Evolutionary conservation across 2,797 vertebrate genomes (phyloP), one percentile per base, ranked within the genome.

Genomic region (Semotilus atromaculatus): DNA sequence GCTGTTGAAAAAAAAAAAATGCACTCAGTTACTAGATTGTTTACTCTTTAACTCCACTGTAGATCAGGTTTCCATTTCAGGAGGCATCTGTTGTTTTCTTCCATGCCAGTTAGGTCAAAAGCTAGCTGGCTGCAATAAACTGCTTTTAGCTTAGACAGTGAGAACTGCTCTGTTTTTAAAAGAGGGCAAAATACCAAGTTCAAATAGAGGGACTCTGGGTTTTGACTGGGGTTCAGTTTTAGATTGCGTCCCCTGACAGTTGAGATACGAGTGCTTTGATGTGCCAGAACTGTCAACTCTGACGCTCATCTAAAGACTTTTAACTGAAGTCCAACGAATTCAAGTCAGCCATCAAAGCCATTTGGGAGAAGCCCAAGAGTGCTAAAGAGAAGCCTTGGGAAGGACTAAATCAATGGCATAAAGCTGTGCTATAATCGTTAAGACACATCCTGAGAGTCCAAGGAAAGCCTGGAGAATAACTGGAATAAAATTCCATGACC

Each of bases 231-330:
- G 48, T 55, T 48, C 31, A 60, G 43, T 75, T 89, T 86, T 62
- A 80, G 71, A 86, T 70, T 80, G 75, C 38, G 21, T 82, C 86
- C 53, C 83, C 62, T 40, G 80, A 85, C 45, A 67, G 75, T 72
- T 79, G 67, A 34, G 66, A 73, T 55, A 68, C 29, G 11, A 86
- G 62, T 34, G 31, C 77, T 77, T 85, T 85, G 85, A 83, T 83
- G 72, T 83, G 83, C 67, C 72, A 78, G 38, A 88, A n/a, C 77
- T 86, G 89, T 86, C 87, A 89, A 72, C 48, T 82, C 78, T 84
- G 26, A 80, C 81, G 81, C 23, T 48, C 40, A 38, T 80, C 80
- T 77, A 70, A 89, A 85, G 67, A 36, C 78, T 87, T 84, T 75
- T 67, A 81, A 73, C 55, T 82, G 40, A 80, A 80, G 74, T 86